Percentiles rank a stretch among this genome's conserved stretches.
phyloP scores from a whole-genome alignment of 2,888 invertebrate species.

The Cryptocheilus praepositus region DNA sequence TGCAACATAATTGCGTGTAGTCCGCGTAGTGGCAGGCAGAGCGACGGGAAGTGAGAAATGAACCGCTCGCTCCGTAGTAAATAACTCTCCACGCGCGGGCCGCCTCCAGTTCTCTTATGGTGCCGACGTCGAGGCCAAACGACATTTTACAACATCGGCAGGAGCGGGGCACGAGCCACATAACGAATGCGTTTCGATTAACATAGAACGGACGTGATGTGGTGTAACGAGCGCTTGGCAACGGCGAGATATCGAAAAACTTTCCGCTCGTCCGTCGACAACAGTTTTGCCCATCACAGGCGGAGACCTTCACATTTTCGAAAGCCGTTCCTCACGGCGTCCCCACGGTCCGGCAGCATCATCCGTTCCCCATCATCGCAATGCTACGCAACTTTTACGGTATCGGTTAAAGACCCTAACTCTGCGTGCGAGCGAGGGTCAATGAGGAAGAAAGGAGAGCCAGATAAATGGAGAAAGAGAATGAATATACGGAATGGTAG shows the following conservation, averaged over 20 bases:
- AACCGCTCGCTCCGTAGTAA: not conserved
- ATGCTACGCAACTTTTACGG: constrained; percentile 20
- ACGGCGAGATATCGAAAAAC: constrained; percentile 5
- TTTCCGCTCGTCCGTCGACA: constrained; percentile 2
- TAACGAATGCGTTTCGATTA: constrained; percentile 7
- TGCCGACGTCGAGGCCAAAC: too few species aligned
- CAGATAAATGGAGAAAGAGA: constrained; percentile 4
- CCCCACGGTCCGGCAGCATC: too few species aligned
- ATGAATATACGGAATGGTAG: constrained; percentile 1
- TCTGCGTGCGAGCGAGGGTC: not conserved
- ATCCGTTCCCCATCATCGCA: constrained; percentile 2
- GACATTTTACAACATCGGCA: too few species aligned
- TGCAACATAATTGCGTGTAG: too few species aligned
- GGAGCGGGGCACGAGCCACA: too few species aligned
- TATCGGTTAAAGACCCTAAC: constrained; percentile 19
- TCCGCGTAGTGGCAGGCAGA: too few species aligned
- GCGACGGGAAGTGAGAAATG: too few species aligned
- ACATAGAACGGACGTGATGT: constrained; percentile 10
- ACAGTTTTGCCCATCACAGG: not conserved
- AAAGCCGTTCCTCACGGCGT: constrained; percentile 8
- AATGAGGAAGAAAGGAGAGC: too few species aligned
- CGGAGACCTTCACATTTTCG: constrained; percentile 2
- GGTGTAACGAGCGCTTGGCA: too few species aligned
- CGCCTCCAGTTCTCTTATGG: too few species aligned
- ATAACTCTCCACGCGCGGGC: too few species aligned